Evolutionary conservation across 2,888 invertebrate species (phyloP).

Genomic region (Zaprionus bogoriensis): DNA sequence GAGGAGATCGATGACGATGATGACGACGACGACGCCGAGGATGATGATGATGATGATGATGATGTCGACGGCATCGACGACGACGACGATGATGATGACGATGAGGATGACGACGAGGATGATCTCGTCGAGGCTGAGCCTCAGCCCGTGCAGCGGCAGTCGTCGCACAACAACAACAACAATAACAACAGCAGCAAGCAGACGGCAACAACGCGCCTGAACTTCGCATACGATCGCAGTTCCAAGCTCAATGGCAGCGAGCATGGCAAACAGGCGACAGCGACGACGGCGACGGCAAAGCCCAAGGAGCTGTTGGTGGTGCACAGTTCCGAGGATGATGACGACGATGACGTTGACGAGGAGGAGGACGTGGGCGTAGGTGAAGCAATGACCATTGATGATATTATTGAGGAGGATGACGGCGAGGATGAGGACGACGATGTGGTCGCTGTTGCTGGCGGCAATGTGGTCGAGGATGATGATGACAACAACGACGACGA

Average conservation of each 20-base stretch:
- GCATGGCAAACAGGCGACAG: conserved; percentile 1
- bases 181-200: conserved; percentile 4
- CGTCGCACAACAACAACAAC: conserved; percentile 26
- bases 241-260: conserved; percentile 49
- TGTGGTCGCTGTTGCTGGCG: conserved; percentile 34
- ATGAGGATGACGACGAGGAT: background rate
- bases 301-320: conserved; percentile 11
- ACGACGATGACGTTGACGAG: conserved; percentile 16
- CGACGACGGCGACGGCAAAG: no score
- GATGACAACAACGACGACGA: conserved; percentile 47
- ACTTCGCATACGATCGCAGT: conserved; percentile 16
- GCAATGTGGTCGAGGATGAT: conserved; percentile 40
- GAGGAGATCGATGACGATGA: conserved; percentile 51
- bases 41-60: background rate
- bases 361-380: conserved; percentile 10
- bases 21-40: conserved; percentile 33
- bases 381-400: conserved; percentile 51
- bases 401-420: conserved; percentile 60
- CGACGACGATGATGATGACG: conserved; percentile 37
- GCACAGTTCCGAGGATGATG: conserved; percentile 40
- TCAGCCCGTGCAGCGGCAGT: no score
- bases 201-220: background rate
- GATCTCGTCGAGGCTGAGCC: no score
- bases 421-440: conserved; percentile 50
- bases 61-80: conserved; percentile 12